phyloP scores from a whole-genome alignment of 2,113 vertebrate species.

The Lasiurus borealis region DNA sequence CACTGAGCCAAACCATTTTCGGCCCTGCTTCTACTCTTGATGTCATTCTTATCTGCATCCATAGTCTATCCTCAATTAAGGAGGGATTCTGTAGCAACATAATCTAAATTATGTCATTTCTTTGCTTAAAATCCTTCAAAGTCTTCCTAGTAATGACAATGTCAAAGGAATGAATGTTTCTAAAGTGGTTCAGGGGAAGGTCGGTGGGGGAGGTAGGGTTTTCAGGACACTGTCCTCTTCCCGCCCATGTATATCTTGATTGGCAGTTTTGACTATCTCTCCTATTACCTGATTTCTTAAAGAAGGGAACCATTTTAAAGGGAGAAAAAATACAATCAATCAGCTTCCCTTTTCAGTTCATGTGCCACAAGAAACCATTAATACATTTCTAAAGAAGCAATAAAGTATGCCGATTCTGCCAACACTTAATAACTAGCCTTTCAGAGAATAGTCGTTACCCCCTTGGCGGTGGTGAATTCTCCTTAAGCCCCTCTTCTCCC shows the following conservation, averaged over 20 bases:
- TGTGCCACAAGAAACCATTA: neutral
- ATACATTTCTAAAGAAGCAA: neutral
- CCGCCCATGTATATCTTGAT: neutral
- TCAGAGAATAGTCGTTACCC: neutral
- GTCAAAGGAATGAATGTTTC: neutral
- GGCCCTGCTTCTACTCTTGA: neutral
- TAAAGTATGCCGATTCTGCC: neutral
- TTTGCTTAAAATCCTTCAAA: constrained; percentile 16
- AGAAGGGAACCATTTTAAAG: constrained; percentile 23
- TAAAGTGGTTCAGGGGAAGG: neutral
- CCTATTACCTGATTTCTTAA: neutral
- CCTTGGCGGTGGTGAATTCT: neutral
- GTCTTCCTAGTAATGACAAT: neutral
- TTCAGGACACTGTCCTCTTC: neutral
- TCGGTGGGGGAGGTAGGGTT: too few relatives aligned
- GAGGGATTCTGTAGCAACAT: neutral
- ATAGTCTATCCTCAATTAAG: neutral
- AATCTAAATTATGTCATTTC: constrained; percentile 8
- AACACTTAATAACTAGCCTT: neutral
- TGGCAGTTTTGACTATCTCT: neutral
- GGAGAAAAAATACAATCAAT: neutral
- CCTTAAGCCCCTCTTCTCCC: neutral
- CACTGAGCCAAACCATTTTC: too few relatives aligned
- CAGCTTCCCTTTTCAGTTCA: constrained; percentile 17
- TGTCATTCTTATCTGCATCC: neutral